phyloP scores from a whole-genome alignment of 2,888 invertebrate genomes.

The Hydrotaea cyrtoneurina region DNA sequence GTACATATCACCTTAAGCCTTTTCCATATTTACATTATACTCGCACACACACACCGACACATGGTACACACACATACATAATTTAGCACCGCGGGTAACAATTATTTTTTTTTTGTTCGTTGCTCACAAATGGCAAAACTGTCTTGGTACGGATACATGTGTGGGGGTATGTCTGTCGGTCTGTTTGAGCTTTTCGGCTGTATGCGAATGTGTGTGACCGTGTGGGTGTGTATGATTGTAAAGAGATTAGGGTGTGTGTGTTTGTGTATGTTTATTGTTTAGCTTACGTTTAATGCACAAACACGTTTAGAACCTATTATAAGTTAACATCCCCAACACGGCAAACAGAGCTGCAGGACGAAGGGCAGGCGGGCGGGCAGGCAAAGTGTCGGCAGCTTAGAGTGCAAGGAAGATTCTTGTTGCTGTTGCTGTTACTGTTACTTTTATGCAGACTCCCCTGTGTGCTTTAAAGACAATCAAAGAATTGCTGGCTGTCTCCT shows the following conservation, averaged over 20 bases:
- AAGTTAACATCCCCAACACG: conserved; percentile 39
- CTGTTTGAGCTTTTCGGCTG: conserved; percentile 18
- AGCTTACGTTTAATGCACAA: conserved; percentile 42
- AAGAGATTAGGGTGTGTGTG: background rate
- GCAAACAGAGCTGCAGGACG: conserved; percentile 6
- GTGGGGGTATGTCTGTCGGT: background rate
- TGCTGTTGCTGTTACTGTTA: conserved; percentile 1
- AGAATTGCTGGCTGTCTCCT: conserved; percentile 2
- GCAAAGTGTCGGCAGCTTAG: background rate
- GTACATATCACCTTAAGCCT: too few relatives aligned
- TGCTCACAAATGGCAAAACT: conserved; percentile 30
- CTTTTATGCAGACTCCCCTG: conserved; percentile 35
- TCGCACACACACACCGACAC: background rate
- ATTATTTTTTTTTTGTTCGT: conserved; percentile 16
- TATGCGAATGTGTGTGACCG: background rate
- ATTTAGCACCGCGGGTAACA: conserved; percentile 43
- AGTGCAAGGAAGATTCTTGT: background rate
- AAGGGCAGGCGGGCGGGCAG: background rate
- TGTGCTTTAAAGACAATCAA: conserved; percentile 46
- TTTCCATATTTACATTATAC: background rate
- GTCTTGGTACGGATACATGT: conserved; percentile 19
- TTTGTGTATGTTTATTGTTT: conserved; percentile 28
- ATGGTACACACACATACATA: conserved; percentile 29
- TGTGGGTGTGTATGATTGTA: background rate
- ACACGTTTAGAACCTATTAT: conserved; percentile 40